phyloP scores from a whole-genome alignment of 2,113 vertebrate genomes.

The Uria lomvia region DNA sequence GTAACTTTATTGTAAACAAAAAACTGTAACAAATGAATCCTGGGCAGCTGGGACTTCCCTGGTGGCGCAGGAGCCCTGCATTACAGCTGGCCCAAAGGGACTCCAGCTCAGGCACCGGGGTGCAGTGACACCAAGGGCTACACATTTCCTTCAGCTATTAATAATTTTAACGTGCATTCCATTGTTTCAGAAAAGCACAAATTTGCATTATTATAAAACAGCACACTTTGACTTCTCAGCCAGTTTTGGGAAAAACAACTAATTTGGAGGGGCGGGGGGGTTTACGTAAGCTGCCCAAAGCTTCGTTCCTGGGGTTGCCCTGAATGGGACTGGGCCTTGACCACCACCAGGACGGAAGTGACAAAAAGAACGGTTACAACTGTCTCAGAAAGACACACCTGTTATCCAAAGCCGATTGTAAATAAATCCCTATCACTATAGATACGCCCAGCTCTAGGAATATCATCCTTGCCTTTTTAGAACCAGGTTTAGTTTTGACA shows the following conservation, averaged over 20 bases:
- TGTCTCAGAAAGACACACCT: no score
- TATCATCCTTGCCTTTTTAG: background rate
- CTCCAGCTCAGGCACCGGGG: accelerated
- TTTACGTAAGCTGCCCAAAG: accelerated
- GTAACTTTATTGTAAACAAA: no score
- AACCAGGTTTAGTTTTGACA: background rate
- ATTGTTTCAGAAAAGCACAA: background rate
- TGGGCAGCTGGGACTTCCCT: accelerated
- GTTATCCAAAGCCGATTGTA: accelerated
- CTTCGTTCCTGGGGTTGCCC: background rate
- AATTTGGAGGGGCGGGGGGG: accelerated
- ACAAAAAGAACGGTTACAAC: no score
- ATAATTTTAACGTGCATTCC: accelerated
- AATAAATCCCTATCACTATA: background rate
- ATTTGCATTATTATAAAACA: background rate
- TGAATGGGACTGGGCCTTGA: accelerated
- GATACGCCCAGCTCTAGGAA: accelerated
- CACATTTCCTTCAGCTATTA: accelerated
- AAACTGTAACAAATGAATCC: no score
- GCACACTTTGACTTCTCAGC: background rate
- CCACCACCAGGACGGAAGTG: accelerated
- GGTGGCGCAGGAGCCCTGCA: accelerated
- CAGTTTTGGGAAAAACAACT: background rate
- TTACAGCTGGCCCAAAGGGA: no score
- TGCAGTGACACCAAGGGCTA: accelerated